A percentile compares a stretch with the other conserved stretches of the same genome.
phyloP scores from a whole-genome alignment of 2,797 vertebrate genomes.

The Chaunax sp. region DNA sequence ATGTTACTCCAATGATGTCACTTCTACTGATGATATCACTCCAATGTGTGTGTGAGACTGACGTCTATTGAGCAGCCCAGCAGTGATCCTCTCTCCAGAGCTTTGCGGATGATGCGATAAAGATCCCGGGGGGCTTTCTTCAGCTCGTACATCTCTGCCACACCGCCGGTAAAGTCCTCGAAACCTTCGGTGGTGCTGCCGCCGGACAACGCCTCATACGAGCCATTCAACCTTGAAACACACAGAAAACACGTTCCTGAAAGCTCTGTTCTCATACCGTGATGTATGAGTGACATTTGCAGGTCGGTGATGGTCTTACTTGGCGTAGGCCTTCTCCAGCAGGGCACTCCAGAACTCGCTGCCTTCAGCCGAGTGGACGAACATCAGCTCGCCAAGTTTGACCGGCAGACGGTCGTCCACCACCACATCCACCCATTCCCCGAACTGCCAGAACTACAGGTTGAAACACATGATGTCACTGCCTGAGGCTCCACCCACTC shows the following conservation, averaged over 20 bases:
- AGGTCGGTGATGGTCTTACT: constrained; percentile 84
- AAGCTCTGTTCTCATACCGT: no score
- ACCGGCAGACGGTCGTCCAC: constrained; percentile 92
- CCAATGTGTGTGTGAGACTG: constrained; percentile 57
- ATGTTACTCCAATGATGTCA: no score
- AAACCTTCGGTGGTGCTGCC: constrained; percentile 93
- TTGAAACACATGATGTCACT: no score
- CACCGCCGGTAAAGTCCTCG: constrained; percentile 92
- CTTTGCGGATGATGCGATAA: constrained; percentile 86
- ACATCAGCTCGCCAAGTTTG: constrained; percentile 89
- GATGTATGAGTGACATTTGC: no score
- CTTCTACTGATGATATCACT: no score
- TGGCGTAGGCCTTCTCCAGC: constrained; percentile 94
- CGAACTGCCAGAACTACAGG: no score
- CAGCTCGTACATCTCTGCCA: constrained; percentile 89
- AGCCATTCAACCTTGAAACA: constrained; percentile 84
- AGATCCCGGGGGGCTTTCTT: constrained; percentile 84
- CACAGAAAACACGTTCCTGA: background rate
- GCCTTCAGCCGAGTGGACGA: constrained; percentile 91
- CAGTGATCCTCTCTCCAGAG: constrained; percentile 87
- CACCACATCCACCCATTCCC: constrained; percentile 94
- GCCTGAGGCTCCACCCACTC: no score
- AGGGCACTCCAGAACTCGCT: constrained; percentile 93
- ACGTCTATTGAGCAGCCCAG: constrained; percentile 94
- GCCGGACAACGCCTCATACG: constrained; percentile 90